These are phyloP conservation scores for Nowickia ferox DNA, from an alignment of 2,888 invertebrate species.

Conservation along the genomic window DNA sequence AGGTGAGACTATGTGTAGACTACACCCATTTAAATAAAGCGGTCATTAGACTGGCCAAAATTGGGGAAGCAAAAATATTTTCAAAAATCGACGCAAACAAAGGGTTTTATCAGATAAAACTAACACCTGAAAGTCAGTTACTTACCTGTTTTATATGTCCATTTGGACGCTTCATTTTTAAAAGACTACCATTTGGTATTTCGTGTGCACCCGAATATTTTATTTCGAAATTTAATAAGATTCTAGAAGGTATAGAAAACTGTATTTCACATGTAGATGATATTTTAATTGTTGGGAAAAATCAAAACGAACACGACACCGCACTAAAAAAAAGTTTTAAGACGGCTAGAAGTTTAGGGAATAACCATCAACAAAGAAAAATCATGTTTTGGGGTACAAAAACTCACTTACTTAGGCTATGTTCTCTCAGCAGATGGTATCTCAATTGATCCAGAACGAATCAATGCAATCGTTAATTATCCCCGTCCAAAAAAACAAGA, in stretches of 20 bases:
- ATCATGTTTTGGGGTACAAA: constrained; percentile 36
- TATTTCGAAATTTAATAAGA: not conserved
- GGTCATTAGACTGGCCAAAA: not conserved
- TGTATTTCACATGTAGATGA: not conserved
- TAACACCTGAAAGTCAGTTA: too few relatives aligned
- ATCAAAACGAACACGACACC: not conserved
- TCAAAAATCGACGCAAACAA: too few relatives aligned
- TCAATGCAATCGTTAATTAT: constrained; percentile 27
- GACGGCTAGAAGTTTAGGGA: not conserved
- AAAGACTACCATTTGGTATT: not conserved
- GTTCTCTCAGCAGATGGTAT: constrained; percentile 34
- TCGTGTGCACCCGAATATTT: too few relatives aligned
- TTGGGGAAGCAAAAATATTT: not conserved
- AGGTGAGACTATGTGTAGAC: not conserved
- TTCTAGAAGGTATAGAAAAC: not conserved
- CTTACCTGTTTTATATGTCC: not conserved
- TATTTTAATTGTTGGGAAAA: too few relatives aligned
- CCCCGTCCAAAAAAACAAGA: constrained; percentile 40
- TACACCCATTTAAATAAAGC: constrained; percentile 4
- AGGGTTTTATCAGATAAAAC: too few relatives aligned
- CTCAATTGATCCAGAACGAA: constrained; percentile 41
- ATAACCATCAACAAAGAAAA: not conserved
- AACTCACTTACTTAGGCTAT: constrained; percentile 40
- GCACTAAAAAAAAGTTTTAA: not conserved
- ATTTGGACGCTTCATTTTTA: not conserved